phyloP scores from a whole-genome alignment of 2,797 vertebrate genomes.

The Prionace glauca region DNA sequence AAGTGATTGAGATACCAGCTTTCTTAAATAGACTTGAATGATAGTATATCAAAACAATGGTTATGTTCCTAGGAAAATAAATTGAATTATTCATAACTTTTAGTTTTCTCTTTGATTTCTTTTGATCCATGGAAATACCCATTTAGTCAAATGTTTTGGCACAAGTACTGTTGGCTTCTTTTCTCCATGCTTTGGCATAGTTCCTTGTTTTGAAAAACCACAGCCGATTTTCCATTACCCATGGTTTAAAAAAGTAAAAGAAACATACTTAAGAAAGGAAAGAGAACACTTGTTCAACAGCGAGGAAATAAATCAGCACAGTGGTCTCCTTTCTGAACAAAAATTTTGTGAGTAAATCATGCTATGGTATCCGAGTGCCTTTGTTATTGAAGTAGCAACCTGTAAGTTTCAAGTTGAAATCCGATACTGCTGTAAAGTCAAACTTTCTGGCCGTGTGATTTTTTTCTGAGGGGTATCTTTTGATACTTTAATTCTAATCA shows the following conservation, averaged over 20 bases:
- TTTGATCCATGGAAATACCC: constrained; percentile 28
- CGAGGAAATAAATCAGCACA: constrained; percentile 40
- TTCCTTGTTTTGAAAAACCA: constrained; percentile 66
- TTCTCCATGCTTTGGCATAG: constrained; percentile 45
- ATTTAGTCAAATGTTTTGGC: not conserved
- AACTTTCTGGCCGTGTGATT: not conserved
- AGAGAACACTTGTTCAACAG: constrained; percentile 42
- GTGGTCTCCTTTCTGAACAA: not conserved
- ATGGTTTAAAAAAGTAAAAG: constrained; percentile 48
- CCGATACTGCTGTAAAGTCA: not conserved
- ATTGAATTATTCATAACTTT: not conserved
- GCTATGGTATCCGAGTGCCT: not conserved
- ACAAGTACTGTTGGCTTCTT: constrained; percentile 14
- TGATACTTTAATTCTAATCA: too few species aligned
- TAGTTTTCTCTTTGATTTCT: not conserved
- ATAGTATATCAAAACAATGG: not conserved
- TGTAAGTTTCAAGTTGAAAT: not conserved
- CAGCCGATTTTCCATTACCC: constrained; percentile 73
- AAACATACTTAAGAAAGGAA: constrained; percentile 34
- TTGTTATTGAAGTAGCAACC: not conserved
- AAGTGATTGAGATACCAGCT: constrained; percentile 19
- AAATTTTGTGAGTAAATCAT: not conserved
- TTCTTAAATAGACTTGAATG: constrained; percentile 9
- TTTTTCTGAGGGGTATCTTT: too few species aligned
- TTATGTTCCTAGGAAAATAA: not conserved